phyloP scores from a whole-genome alignment of 2,888 invertebrate species.

The Muscina levida region DNA sequence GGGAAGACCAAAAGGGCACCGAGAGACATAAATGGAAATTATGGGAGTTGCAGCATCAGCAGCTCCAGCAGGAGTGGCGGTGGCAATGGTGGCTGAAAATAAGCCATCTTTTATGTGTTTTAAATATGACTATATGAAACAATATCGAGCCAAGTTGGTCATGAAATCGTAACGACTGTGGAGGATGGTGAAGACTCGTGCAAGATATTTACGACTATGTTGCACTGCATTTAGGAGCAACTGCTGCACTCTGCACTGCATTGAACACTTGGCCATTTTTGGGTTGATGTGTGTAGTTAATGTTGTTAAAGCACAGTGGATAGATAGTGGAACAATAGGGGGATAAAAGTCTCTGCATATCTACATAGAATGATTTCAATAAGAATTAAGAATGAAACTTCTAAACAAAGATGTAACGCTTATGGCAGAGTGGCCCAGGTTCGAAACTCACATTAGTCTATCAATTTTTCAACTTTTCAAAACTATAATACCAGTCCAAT shows the following conservation, averaged over 20 bases:
- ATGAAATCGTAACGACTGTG: constrained; percentile 44
- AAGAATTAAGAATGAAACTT: too few relatives aligned
- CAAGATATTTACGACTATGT: constrained; percentile 36
- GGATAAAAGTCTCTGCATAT: not conserved
- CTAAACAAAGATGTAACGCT: too few relatives aligned
- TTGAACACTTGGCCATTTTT: constrained; percentile 67
- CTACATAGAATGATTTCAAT: too few relatives aligned
- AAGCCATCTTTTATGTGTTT: constrained; percentile 64
- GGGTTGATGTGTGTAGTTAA: constrained; percentile 56
- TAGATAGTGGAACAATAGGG: not conserved
- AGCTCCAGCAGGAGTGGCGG: constrained; percentile 37
- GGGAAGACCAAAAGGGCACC: constrained; percentile 56
- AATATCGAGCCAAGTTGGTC: constrained; percentile 62
- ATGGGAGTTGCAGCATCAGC: constrained; percentile 62
- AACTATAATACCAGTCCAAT: too few relatives aligned
- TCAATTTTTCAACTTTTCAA: too few relatives aligned
- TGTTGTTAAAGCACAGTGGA: constrained; percentile 24
- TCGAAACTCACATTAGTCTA: too few relatives aligned
- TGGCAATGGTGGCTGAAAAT: constrained; percentile 1
- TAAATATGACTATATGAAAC: constrained; percentile 65
- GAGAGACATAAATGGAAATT: constrained; percentile 65
- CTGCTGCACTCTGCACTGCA: constrained; percentile 41
- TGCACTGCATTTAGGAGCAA: constrained; percentile 29
- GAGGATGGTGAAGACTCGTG: constrained; percentile 28
- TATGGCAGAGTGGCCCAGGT: too few relatives aligned